phyloP scores from a whole-genome alignment of 1,140 invertebrate genomes.

The Episyrphus balteatus region DNA sequence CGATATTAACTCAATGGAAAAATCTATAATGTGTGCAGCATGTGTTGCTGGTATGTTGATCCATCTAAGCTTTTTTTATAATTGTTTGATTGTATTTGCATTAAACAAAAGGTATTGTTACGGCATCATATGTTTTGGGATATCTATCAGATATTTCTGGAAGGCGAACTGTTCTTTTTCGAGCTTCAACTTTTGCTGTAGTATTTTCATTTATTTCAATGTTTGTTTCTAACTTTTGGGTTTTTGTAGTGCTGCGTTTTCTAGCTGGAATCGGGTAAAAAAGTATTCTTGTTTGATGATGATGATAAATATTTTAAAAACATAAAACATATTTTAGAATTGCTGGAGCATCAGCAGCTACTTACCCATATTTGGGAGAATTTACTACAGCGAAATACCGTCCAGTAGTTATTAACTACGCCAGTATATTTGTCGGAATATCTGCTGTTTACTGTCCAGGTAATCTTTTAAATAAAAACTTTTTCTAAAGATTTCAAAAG shows the following conservation, averaged over 20 bases:
- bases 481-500: no score
- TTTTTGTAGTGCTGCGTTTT: slow-evolving; percentile 42
- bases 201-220: slow-evolving; percentile 38
- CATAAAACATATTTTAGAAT: slow-evolving; percentile 16
- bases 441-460: slow-evolving; percentile 35
- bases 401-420: slow-evolving; percentile 27
- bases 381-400: slow-evolving; percentile 21
- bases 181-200: slow-evolving; percentile 19
- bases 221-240: slow-evolving; percentile 40
- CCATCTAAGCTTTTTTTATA: neutral
- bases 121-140: slow-evolving; percentile 53
- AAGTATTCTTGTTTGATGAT: neutral
- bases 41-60: slow-evolving; percentile 28
- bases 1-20: slow-evolving; percentile 26
- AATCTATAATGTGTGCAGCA: slow-evolving; percentile 28
- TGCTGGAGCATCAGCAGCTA: slow-evolving; percentile 30
- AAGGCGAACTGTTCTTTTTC: slow-evolving; percentile 41
- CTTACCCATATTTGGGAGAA: slow-evolving; percentile 35
- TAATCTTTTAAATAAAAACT: slow-evolving; percentile 28
- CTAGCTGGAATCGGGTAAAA: slow-evolving; percentile 48
- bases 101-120: slow-evolving; percentile 42
- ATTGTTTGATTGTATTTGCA: neutral
- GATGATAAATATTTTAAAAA: neutral
- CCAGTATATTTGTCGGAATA: slow-evolving; percentile 36
- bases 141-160: slow-evolving; percentile 57